phyloP scores from a whole-genome alignment of 2,888 invertebrate species.

The Beris chalybata region DNA sequence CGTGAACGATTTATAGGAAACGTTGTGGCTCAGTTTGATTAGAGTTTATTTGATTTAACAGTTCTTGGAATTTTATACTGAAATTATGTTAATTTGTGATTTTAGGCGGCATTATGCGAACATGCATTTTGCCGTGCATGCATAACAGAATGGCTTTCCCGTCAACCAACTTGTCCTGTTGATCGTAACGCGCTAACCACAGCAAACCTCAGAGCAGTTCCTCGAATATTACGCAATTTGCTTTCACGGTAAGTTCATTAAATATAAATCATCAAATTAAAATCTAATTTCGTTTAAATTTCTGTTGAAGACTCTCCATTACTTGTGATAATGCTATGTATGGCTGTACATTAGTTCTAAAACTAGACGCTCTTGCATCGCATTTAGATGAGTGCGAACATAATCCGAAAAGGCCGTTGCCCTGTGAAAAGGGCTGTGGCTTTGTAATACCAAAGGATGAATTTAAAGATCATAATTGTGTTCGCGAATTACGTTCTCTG shows the following conservation, averaged over 20 bases:
- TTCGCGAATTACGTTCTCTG: slow-evolving; percentile 80
- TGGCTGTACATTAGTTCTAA: slow-evolving; percentile 83
- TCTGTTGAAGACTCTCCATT: slow-evolving; percentile 71
- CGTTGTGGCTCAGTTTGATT: too few species aligned
- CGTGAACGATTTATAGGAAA: too few species aligned
- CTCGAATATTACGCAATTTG: slow-evolving; percentile 89
- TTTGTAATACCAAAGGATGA: slow-evolving; percentile 94
- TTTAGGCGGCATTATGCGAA: slow-evolving; percentile 90
- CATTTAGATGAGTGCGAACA: slow-evolving; percentile 91
- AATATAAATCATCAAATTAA: neutral
- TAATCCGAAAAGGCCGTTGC: slow-evolving; percentile 91
- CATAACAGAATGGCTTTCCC: slow-evolving; percentile 92
- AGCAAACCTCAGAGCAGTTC: slow-evolving; percentile 88
- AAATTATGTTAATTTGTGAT: slow-evolving; percentile 38
- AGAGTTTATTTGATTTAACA: too few species aligned
- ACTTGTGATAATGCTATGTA: slow-evolving; percentile 88
- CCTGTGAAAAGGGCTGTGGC: slow-evolving; percentile 93
- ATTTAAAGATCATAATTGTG: slow-evolving; percentile 91
- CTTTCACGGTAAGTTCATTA: slow-evolving; percentile 68
- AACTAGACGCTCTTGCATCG: slow-evolving; percentile 80
- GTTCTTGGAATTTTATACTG: neutral
- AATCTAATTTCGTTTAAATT: slow-evolving; percentile 37
- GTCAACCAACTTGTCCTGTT: slow-evolving; percentile 92
- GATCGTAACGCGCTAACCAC: slow-evolving; percentile 89
- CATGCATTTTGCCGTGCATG: slow-evolving; percentile 94